These are phyloP conservation scores for Scaptomyza polygonia DNA, from an alignment of 2,888 invertebrate species.

Conservation along the genomic window DNA sequence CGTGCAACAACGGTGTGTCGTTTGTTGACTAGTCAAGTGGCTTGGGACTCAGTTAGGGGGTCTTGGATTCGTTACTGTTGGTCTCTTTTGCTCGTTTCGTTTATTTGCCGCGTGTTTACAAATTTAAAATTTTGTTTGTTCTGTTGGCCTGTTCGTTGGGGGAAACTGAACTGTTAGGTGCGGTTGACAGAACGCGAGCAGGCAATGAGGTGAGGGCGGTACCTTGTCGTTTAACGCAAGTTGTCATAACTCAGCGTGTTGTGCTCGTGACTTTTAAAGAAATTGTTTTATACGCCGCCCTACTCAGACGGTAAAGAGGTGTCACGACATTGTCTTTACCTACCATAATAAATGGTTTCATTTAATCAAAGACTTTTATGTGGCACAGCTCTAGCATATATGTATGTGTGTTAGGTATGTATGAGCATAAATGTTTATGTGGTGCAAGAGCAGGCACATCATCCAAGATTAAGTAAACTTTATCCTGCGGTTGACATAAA, in stretches of 20 bases:
- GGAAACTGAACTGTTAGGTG: conserved; percentile 9
- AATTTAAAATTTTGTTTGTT: conserved; percentile 80
- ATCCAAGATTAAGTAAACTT: conserved; percentile 64
- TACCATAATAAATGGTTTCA: conserved; percentile 77
- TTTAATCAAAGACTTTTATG: conserved; percentile 76
- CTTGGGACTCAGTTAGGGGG: conserved; percentile 36
- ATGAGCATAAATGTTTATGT: conserved; percentile 33
- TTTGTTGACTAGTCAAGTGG: conserved; percentile 60
- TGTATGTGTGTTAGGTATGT: conserved; percentile 37
- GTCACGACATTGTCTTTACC: conserved; percentile 71
- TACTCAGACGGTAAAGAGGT: conserved; percentile 42
- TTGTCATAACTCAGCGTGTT: conserved; percentile 63
- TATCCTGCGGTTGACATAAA: conserved; percentile 74
- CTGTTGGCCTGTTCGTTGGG: conserved; percentile 44
- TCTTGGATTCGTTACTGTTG: conserved; percentile 46
- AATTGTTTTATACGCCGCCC: conserved; percentile 62
- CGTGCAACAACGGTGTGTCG: conserved; percentile 15
- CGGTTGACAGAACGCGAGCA: neutral
- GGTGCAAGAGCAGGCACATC: conserved; percentile 42
- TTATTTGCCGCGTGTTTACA: conserved; percentile 71
- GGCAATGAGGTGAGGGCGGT: neutral
- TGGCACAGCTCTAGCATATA: conserved; percentile 59
- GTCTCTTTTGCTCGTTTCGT: conserved; percentile 30
- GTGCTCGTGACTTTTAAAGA: conserved; percentile 67
- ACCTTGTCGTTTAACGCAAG: conserved; percentile 47